Evolutionary conservation across 2,113 vertebrate genomes (phyloP).

Genomic region (Prochilodus magdalenae): DNA sequence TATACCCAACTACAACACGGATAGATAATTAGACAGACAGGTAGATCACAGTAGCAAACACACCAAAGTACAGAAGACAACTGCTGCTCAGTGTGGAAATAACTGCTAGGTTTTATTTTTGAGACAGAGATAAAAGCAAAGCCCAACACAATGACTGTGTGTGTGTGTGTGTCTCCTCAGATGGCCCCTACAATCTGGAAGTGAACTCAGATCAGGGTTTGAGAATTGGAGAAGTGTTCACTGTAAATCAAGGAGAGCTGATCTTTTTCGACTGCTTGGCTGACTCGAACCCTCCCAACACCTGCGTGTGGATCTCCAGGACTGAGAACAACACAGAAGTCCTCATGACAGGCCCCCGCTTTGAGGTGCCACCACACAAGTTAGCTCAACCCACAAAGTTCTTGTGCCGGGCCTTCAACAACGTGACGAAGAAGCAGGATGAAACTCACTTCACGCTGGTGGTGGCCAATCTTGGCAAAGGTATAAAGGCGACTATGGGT

Average conservation of each 20-base stretch:
- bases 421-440: constrained; percentile 85
- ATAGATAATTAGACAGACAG: too few relatives aligned
- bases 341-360: constrained; percentile 83
- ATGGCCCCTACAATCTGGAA: constrained; percentile 92
- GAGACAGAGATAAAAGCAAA: too few relatives aligned
- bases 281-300: constrained; percentile 95
- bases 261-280: constrained; percentile 90
- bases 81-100: too few relatives aligned
- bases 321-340: constrained; percentile 81
- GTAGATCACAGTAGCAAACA: too few relatives aligned
- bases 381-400: constrained; percentile 84
- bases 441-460: constrained; percentile 89
- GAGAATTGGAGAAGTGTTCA: constrained; percentile 87
- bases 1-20: too few relatives aligned
- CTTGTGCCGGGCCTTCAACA: constrained; percentile 91
- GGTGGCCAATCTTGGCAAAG: constrained; percentile 83
- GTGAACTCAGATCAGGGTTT: constrained; percentile 89
- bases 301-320: constrained; percentile 88
- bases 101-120: too few relatives aligned
- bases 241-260: constrained; percentile 86
- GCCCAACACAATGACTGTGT: background rate
- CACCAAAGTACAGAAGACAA: too few relatives aligned
- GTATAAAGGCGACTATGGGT: constrained; percentile 46
- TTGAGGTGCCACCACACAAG: constrained; percentile 82
- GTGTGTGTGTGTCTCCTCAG: constrained; percentile 67